A percentile compares a stretch with the other conserved stretches of the same genome.
Conservation (phyloP, 2,888 invertebrate genomes). For the Muschampia plurimacula region DNA sequence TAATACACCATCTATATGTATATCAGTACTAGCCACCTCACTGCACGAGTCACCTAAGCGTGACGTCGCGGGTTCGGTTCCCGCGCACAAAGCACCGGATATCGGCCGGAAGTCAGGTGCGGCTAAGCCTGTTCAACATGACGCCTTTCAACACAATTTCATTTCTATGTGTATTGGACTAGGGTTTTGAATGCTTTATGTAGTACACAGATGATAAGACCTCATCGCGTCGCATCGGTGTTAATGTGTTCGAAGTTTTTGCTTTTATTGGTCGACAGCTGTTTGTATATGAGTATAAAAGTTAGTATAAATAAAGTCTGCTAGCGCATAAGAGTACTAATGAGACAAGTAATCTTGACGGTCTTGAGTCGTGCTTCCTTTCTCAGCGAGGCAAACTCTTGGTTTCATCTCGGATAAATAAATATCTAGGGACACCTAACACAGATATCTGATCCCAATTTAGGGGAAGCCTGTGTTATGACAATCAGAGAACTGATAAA, state of each 20-base stretch:
- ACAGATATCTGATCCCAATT: too few relatives aligned
- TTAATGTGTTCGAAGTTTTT: background rate
- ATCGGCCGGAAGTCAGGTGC: constrained; percentile 70
- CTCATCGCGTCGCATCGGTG: background rate
- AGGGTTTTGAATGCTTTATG: background rate
- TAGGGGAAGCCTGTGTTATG: too few relatives aligned
- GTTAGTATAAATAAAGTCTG: too few relatives aligned
- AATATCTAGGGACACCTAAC: too few relatives aligned
- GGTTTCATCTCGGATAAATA: too few relatives aligned
- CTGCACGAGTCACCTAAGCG: constrained; percentile 51
- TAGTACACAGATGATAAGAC: background rate
- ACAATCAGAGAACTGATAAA: too few relatives aligned
- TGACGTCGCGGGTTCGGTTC: constrained; percentile 64
- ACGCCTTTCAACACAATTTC: background rate
- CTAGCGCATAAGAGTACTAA: too few relatives aligned
- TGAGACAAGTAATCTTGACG: too few relatives aligned
- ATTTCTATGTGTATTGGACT: background rate
- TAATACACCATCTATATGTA: background rate
- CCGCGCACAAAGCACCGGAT: constrained; percentile 69
- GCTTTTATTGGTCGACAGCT: constrained; percentile 3
- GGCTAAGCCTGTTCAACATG: constrained; percentile 14
- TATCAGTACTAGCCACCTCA: constrained; percentile 1
- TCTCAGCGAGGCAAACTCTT: too few relatives aligned
- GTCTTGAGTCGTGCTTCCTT: too few relatives aligned
- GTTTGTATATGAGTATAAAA: background rate